Conservation (phyloP, 1,140 invertebrate species). For the Heliconius hewitsoni region DNA sequence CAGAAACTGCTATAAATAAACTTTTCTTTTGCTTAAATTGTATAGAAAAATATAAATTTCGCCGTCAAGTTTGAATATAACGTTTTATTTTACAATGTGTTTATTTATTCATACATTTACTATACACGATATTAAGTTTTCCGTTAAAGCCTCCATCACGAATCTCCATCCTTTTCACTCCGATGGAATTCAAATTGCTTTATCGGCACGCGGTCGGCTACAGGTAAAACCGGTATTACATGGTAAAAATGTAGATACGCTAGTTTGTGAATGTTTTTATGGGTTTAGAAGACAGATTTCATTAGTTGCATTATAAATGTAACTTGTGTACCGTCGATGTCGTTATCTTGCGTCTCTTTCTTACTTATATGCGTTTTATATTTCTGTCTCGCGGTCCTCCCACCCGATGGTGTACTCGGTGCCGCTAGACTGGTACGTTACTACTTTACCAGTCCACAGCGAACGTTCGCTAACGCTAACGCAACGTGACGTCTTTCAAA, state of each 20-base stretch:
- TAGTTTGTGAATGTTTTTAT: constrained; percentile 48
- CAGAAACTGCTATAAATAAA: neutral
- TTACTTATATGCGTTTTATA: constrained; percentile 43
- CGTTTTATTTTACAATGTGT: neutral
- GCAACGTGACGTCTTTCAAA: constrained; percentile 39
- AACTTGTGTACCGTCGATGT: constrained; percentile 58
- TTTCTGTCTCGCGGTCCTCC: constrained; percentile 64
- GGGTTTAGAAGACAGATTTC: constrained; percentile 56
- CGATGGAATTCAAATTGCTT: constrained; percentile 76
- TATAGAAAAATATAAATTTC: neutral
- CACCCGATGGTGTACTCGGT: constrained; percentile 52
- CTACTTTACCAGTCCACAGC: constrained; percentile 66
- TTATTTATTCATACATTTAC: constrained; percentile 10
- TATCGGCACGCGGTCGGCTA: constrained; percentile 65
- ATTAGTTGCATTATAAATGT: constrained; percentile 71
- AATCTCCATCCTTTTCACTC: constrained; percentile 75
- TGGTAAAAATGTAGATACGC: constrained; percentile 54
- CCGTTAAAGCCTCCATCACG: constrained; percentile 55
- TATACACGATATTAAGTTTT: constrained; percentile 3
- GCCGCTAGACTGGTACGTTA: constrained; percentile 55
- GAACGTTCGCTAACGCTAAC: constrained; percentile 62
- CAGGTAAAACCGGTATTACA: constrained; percentile 77
- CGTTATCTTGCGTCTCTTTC: constrained; percentile 54
- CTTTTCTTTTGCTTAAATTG: neutral
- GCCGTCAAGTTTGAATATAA: neutral